Percentiles rank a stretch among this genome's conserved stretches.
These are phyloP conservation scores for Sepiola atlantica DNA, from an alignment of 2,888 invertebrate species.

Conservation along the genomic window DNA sequence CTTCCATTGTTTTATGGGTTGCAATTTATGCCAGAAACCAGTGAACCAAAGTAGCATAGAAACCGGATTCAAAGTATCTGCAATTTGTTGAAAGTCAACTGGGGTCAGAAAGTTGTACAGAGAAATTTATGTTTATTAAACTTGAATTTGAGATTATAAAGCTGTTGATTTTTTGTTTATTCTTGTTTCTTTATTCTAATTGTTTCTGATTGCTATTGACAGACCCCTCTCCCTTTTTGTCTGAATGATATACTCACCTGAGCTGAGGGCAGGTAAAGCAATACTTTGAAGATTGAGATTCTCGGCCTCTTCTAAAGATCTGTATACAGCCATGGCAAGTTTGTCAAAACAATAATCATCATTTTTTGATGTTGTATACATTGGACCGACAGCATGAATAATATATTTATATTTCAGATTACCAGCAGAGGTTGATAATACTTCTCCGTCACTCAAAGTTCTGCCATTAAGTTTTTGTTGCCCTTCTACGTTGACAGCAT, in stretches of 20 bases:
- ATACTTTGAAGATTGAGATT: not conserved
- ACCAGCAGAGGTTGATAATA: constrained; percentile 36
- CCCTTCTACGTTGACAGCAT: not conserved
- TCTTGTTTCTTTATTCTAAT: too few relatives aligned
- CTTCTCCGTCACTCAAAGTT: constrained; percentile 22
- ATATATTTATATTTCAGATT: constrained; percentile 35
- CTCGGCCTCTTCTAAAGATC: not conserved
- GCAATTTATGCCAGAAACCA: too few relatives aligned
- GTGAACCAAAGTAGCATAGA: too few relatives aligned
- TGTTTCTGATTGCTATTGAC: too few relatives aligned
- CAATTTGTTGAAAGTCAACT: too few relatives aligned
- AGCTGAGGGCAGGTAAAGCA: not conserved
- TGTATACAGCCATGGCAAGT: not conserved
- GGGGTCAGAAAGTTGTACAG: too few relatives aligned
- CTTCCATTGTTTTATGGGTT: too few relatives aligned
- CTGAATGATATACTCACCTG: not conserved
- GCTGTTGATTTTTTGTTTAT: too few relatives aligned
- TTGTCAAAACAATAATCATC: not conserved
- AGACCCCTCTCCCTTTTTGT: too few relatives aligned
- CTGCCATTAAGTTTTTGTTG: not conserved
- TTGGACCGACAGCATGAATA: constrained; percentile 37
- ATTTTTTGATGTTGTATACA: not conserved
- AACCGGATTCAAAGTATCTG: too few relatives aligned
- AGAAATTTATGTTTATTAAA: too few relatives aligned
- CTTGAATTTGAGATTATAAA: too few relatives aligned